phyloP scores from a whole-genome alignment of 2,797 vertebrate species.

The Microcaecilia unicolor region DNA sequence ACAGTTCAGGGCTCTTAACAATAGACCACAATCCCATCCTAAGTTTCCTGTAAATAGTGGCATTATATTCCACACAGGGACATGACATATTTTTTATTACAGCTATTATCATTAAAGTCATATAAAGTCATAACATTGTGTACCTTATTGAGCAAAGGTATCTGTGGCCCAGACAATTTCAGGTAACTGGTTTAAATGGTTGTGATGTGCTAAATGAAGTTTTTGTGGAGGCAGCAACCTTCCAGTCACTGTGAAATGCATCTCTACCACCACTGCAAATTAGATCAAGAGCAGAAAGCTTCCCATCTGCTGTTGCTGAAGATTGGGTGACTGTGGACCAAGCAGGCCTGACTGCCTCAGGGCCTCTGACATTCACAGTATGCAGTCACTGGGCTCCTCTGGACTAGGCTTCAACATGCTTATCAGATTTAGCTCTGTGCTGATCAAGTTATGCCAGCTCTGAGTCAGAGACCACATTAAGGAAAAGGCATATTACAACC shows the following conservation, averaged over 20 bases:
- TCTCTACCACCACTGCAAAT: conserved; percentile 33
- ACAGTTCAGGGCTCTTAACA: too few relatives aligned
- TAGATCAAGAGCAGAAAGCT: conserved; percentile 26
- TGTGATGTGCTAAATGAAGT: conserved; percentile 13
- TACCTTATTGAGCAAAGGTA: too few relatives aligned
- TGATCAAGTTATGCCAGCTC: conserved; percentile 30
- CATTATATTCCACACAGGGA: too few relatives aligned
- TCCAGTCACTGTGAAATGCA: conserved; percentile 19
- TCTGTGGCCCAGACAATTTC: too few relatives aligned
- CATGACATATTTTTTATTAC: too few relatives aligned
- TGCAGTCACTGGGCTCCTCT: rapidly evolving
- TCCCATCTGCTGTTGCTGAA: conserved; percentile 6
- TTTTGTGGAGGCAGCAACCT: conserved; percentile 20
- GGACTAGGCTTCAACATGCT: not conserved
- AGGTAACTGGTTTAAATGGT: conserved; percentile 1
- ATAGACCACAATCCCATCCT: too few relatives aligned
- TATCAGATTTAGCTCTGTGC: conserved; percentile 27
- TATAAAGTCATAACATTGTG: too few relatives aligned
- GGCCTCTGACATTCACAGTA: conserved; percentile 16
- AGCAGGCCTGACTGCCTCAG: not conserved
- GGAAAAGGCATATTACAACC: rapidly evolving
- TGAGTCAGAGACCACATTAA: not conserved
- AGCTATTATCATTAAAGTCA: too few relatives aligned
- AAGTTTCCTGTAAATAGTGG: too few relatives aligned
- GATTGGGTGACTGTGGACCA: not conserved